These are phyloP conservation scores for Rhogogaster chlorosoma DNA, from an alignment of 2,888 invertebrate genomes.

Conservation along the genomic window DNA sequence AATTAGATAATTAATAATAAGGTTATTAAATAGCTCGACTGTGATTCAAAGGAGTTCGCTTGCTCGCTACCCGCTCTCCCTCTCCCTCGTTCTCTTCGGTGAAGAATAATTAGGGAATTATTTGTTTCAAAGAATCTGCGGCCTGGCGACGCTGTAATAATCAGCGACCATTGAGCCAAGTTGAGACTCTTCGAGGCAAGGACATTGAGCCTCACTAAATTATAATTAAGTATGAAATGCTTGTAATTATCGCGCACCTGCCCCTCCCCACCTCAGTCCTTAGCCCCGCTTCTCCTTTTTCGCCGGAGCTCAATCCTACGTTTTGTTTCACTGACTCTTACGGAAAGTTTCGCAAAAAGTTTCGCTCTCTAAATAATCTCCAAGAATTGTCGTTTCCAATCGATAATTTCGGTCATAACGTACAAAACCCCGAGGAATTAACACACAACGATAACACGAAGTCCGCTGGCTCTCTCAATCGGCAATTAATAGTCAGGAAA, in stretches of 20 bases:
- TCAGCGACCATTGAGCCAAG: constrained; percentile 53
- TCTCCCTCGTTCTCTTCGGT: constrained; percentile 47
- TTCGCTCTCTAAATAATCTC: background rate
- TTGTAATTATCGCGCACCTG: constrained; percentile 71
- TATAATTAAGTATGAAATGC: constrained; percentile 75
- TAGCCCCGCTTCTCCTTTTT: background rate
- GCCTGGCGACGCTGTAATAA: constrained; percentile 23
- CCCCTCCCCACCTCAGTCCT: constrained; percentile 49
- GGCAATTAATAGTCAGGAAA: constrained; percentile 9
- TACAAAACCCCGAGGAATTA: background rate
- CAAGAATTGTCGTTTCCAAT: background rate
- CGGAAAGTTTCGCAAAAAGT: background rate
- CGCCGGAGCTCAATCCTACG: background rate
- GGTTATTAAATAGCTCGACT: constrained; percentile 64
- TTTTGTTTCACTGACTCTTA: background rate
- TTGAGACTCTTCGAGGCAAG: constrained; percentile 53
- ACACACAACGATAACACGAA: background rate
- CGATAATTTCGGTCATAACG: background rate
- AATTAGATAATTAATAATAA: constrained; percentile 68
- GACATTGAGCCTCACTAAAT: constrained; percentile 62
- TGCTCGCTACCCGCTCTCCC: constrained; percentile 52
- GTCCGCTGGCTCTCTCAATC: background rate
- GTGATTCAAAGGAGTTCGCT: constrained; percentile 62
- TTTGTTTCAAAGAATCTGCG: constrained; percentile 67
- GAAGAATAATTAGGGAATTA: constrained; percentile 73